Base-by-base conservation (phyloP, 2,888 invertebrate genomes). In the Pseudanteris insignis region DNA sequence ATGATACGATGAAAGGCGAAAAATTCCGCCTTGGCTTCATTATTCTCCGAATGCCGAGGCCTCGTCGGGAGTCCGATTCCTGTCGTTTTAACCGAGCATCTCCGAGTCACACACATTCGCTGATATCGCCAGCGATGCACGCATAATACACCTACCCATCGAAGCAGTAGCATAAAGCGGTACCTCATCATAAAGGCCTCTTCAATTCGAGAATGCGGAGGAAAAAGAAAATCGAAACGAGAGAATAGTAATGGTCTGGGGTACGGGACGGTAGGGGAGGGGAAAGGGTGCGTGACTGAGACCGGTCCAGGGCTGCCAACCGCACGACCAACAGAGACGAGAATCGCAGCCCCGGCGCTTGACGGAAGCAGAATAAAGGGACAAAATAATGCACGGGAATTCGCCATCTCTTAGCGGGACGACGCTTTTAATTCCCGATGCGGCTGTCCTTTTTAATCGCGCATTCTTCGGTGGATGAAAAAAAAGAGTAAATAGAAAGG, bases 101-200 rank as follows among this genome's bases (percentile, higher is more conserved):
- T 55, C 38, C 38, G 51, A 48, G 46, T 32, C 54, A 36, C 54
- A 40, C 54, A 58, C 51, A 53, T 36, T 54, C 51, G 36, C 44
- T n/a, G n/a, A 34, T 44, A 46, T 50, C 47, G 61, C 65, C 69
- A 70, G 68, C 71, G 73, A 72, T 76, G 75, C 74, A 72, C 74
- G 74, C 75, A 71, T 73, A 74, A 77, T 77, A 73, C 72, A 67
- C 65, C 50, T 57, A 55, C 62, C 44, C 68, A 46, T 55, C n/a
- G 67, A 70, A 71, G 69, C 70, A 58, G 57, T 30, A 67, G 67
- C 65, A 76, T 75, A 76, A 77, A 75, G 73, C 68, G 69, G 70
- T 67, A 67, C 64, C 67, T 67, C 66, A 63, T 72, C 71, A 75
- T 75, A 76, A 78, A 77, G 72, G 71, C 70, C 70, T 70, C 71